Evolutionary conservation across 2,888 invertebrate genomes (phyloP), one percentile per base, ranked within the genome.

Genomic region (Drosophila neutralis): DNA sequence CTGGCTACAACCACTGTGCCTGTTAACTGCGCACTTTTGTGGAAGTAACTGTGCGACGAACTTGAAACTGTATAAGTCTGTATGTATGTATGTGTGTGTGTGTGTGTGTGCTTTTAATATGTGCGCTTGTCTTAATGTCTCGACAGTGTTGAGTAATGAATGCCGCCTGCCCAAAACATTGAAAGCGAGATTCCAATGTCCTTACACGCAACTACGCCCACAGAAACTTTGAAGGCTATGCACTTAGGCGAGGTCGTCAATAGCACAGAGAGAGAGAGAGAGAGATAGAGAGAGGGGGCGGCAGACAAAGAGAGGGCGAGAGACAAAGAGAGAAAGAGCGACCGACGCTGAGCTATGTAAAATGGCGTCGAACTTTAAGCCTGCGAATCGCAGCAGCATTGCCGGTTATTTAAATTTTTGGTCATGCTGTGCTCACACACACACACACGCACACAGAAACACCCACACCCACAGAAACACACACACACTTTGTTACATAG

Each of bases 121-220:
- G 80, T 80, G 60, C 65, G 76, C 87, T 58, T 78, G 81, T 73
- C 21, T 67, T 76, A 76, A 83, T 79, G 83, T 66, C 71, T 83
- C 86, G 82, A 68, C 83, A 71, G 64, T 72, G 81, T 82, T 89
- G 87, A 89, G 82, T 84, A 89, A 89, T 84, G 85, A 87, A 85
- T 78, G 79, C 79, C 76, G 81, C 80, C 66, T 66, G 76, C 66
- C 60, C 15, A 70, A 66, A 80, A 81, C 83, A 83, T 77, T 80
- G 84, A 83, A 77, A 70, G 58, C 74, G 78, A 86, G 84, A 72
- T 74, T 76, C 80, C 71, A 82, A 84, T 87, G 84, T 84, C 83
- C 87, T 74, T 82, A 82, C 69, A 77, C 53, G 56, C 59, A 59
- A 66, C 65, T 65, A 66, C 76, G 56, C 65, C 56, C 59, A 68